phyloP scores from a whole-genome alignment of 2,113 vertebrate genomes.

The Epinephelus moara region DNA sequence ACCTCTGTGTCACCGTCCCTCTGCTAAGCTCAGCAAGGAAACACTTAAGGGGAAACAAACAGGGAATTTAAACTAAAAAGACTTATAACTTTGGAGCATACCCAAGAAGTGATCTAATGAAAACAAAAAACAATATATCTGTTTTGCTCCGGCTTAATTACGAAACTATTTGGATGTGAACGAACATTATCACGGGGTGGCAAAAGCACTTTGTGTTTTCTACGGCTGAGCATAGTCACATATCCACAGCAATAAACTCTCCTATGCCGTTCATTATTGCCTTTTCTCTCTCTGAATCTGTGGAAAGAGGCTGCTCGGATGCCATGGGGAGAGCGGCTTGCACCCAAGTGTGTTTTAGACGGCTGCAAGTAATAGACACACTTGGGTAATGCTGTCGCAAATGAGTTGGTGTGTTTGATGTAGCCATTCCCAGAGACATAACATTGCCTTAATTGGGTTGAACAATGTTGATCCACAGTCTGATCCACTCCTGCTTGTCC shows the following conservation, averaged over 20 bases:
- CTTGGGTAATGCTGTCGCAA: conserved; percentile 21
- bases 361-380: conserved; percentile 31
- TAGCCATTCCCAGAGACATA: conserved; percentile 19
- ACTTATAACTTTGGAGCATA: background rate
- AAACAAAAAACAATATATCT: background rate
- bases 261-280: conserved; percentile 7
- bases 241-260: background rate
- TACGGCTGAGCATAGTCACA: background rate
- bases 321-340: background rate
- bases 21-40: conserved; percentile 5
- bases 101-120: conserved; percentile 18
- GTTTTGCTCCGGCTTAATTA: conserved; percentile 8
- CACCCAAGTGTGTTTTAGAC: conserved; percentile 23
- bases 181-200: background rate
- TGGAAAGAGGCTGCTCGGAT: background rate
- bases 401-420: conserved; percentile 33
- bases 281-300: background rate
- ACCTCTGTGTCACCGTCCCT: background rate
- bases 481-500: conserved; percentile 7
- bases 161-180: background rate
- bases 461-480: conserved; percentile 26
- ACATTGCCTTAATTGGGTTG: conserved; percentile 34
- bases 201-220: conserved; percentile 6
- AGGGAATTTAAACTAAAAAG: background rate
- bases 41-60: background rate